These are phyloP conservation scores for Strix aluco DNA, from an alignment of 2,113 vertebrate genomes.

Conservation along the genomic window DNA sequence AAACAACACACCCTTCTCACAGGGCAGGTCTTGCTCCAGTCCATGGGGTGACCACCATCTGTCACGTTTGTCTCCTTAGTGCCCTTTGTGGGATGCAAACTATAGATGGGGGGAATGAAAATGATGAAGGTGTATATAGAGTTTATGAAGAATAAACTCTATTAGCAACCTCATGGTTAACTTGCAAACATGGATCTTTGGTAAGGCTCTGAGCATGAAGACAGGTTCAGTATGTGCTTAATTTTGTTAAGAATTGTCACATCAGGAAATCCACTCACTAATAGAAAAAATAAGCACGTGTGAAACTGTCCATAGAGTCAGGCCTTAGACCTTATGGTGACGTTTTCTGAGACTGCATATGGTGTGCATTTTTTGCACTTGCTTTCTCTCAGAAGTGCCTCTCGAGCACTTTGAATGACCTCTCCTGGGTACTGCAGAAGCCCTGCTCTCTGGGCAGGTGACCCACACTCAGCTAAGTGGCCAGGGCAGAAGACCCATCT, in stretches of 20 bases:
- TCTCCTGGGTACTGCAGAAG: neutral
- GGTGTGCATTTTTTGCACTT: neutral
- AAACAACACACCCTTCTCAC: neutral
- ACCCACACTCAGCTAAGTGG: rapidly evolving
- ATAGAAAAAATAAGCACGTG: neutral
- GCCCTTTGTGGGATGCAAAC: neutral
- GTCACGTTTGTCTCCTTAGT: neutral
- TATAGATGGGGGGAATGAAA: neutral
- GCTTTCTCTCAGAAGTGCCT: neutral
- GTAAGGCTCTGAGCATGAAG: neutral
- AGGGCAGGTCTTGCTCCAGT: neutral
- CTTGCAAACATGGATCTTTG: neutral
- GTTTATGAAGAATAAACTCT: neutral
- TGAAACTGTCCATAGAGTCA: neutral
- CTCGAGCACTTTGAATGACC: neutral
- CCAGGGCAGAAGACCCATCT: neutral
- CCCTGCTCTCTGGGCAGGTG: neutral
- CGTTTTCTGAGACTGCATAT: neutral
- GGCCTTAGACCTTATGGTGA: neutral
- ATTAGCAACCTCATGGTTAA: neutral
- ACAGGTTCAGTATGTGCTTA: neutral
- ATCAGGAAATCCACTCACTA: neutral
- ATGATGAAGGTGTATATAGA: neutral
- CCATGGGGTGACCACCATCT: neutral
- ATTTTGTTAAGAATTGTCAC: neutral